phyloP scores from a whole-genome alignment of 2,797 vertebrate species.

The Kryptolebias ocellatus region DNA sequence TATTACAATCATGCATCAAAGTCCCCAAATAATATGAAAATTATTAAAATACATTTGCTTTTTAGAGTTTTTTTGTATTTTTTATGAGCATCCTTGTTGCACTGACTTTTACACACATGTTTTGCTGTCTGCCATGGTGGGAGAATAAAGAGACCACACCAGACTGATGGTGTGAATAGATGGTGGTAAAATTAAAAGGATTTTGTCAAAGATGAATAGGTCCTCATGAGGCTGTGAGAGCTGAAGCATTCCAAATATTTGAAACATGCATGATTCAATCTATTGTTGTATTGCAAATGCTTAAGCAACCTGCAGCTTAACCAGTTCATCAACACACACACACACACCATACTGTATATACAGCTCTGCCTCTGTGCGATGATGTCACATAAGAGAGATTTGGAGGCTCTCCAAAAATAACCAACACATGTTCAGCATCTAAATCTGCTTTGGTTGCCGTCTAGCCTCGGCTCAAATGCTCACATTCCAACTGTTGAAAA shows the following conservation, averaged over 20 bases:
- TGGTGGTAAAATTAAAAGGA: background rate
- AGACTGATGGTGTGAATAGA: too few relatives aligned
- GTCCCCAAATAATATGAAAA: too few relatives aligned
- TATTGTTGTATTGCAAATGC: constrained; percentile 4
- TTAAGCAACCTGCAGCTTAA: background rate
- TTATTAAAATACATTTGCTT: too few relatives aligned
- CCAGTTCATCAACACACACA: background rate
- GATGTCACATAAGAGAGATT: constrained; percentile 83
- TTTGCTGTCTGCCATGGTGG: too few relatives aligned
- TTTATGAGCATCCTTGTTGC: too few relatives aligned
- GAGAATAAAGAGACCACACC: too few relatives aligned
- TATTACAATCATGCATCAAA: too few relatives aligned
- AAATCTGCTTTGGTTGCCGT: constrained; percentile 90
- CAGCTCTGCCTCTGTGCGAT: constrained; percentile 46
- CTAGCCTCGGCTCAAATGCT: constrained; percentile 70
- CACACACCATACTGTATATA: background rate
- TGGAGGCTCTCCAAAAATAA: constrained; percentile 79
- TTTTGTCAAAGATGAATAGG: background rate
- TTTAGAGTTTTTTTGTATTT: too few relatives aligned
- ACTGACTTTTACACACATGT: too few relatives aligned
- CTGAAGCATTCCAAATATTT: background rate
- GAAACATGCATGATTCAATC: background rate
- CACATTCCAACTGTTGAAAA: constrained; percentile 74
- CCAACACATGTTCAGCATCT: constrained; percentile 79
- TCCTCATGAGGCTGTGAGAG: too few relatives aligned